Evolutionary conservation across 2,113 vertebrate species (phyloP), one percentile per base, ranked within the genome.

Genomic region (Ceratotherium simum): DNA sequence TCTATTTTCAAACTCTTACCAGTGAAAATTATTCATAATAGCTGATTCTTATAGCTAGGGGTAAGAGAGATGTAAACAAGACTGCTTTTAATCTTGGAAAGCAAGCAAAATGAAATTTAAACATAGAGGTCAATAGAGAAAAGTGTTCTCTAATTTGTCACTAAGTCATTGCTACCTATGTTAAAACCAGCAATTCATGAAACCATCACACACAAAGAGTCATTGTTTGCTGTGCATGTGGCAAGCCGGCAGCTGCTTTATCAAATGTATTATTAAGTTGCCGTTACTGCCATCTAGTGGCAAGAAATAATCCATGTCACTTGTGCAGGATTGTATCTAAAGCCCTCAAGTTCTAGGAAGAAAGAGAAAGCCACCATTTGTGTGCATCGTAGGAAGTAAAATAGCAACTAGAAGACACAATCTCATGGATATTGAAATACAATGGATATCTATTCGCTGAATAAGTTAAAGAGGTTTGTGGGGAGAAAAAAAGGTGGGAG

Each of bases 261-360:
- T 33, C 70, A 58, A 84, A 33, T 56, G 86, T 95, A 97, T 48
- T 96, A 98, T 99, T 98, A 98, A 99, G 42, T 98, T 99, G 99
- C 95, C 96, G 62, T 98, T 98, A 98, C 96, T 99, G 99, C 98
- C 99, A 99, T 98, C 99, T 99, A 98, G 98, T 99, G 99, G 99
- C 42, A 31, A 88, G 80, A 98, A 94, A 54, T 7, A 54, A 39
- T 89, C 46, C 89, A 0, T 29, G 85, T 33, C 86, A 42, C 33
- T 90, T 82, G 48, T 39, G 1, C 42, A 21, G 73, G 72, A 90
- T 75, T 39, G 4, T 86, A n/a, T 42, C 31, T 48, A 33, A 93
- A n/a, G 7, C 33, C 48, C 17, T 48, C 1, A 62, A 72, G 1
- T 51, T 90, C 36, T n/a, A 58, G 64, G 54, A 70, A 5, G 11